Conservation (phyloP, 2,888 invertebrate species). For the Scaptomyza cyrtandrae region DNA sequence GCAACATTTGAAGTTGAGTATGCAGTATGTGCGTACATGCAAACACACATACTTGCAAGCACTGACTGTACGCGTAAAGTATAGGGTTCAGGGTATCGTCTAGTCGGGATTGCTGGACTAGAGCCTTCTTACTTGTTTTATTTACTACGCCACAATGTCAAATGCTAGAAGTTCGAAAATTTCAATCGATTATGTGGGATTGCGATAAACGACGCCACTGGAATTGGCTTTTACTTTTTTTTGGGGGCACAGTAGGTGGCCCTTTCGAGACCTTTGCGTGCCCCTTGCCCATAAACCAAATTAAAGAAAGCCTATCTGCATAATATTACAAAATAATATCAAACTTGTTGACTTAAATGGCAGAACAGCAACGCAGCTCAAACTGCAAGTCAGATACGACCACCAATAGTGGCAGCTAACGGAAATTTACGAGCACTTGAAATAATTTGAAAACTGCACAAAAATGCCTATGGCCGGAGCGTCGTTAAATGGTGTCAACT, state of each 20-base stretch:
- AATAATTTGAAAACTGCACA: constrained; percentile 47
- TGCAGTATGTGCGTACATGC: too few species aligned
- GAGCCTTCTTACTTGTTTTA: too few species aligned
- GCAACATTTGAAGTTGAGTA: too few species aligned
- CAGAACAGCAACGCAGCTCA: neutral
- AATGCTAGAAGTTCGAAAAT: constrained; percentile 29
- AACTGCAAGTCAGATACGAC: constrained; percentile 23
- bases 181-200: constrained; percentile 50
- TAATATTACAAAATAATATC: constrained; percentile 35
- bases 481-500: constrained; percentile 9
- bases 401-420: constrained; percentile 17
- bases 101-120: too few species aligned
- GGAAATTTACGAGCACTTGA: constrained; percentile 43
- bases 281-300: constrained; percentile 42
- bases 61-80: too few species aligned
- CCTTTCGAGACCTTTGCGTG: constrained; percentile 43
- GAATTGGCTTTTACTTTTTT: constrained; percentile 30
- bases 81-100: too few species aligned
- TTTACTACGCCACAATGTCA: constrained; percentile 26
- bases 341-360: constrained; percentile 55
- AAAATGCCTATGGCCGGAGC: constrained; percentile 30
- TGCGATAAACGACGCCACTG: constrained; percentile 38
- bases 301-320: neutral
- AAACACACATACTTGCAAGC: too few species aligned
- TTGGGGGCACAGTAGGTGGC: constrained; percentile 2